These are phyloP conservation scores for Noctua janthina DNA, from an alignment of 2,888 invertebrate species.

Conservation along the genomic window DNA sequence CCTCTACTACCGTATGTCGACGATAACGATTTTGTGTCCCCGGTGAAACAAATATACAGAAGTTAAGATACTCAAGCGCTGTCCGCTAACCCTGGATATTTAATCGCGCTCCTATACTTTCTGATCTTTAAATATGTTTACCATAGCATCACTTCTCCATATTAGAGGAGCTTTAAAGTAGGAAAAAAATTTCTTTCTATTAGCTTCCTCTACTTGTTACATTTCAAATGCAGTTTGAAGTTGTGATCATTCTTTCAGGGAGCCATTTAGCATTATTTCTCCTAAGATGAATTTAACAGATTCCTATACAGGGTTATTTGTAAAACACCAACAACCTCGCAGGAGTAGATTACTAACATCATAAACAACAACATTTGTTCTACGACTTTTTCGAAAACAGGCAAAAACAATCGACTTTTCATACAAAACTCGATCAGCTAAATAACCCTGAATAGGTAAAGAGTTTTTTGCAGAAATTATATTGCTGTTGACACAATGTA, in stretches of 20 bases:
- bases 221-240: background rate
- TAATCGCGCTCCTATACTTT: background rate
- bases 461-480: background rate
- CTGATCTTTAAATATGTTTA: background rate
- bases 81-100: too few relatives aligned
- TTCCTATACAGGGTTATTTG: too few relatives aligned
- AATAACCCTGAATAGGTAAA: too few relatives aligned
- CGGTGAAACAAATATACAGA: background rate
- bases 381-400: too few relatives aligned
- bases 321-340: too few relatives aligned
- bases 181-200: background rate
- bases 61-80: background rate
- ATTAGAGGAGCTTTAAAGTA: background rate
- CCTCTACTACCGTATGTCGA: too few relatives aligned
- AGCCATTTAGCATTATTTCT: background rate
- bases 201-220: background rate
- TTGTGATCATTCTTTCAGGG: background rate
- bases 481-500: constrained; percentile 16
- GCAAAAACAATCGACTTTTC: too few relatives aligned
- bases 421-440: too few relatives aligned
- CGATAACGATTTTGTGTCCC: background rate
- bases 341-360: too few relatives aligned
- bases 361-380: too few relatives aligned
- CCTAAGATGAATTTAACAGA: background rate
- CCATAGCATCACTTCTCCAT: background rate